Evolutionary conservation across 2,888 invertebrate genomes (phyloP).

Genomic region (Watsonalla binaria): DNA sequence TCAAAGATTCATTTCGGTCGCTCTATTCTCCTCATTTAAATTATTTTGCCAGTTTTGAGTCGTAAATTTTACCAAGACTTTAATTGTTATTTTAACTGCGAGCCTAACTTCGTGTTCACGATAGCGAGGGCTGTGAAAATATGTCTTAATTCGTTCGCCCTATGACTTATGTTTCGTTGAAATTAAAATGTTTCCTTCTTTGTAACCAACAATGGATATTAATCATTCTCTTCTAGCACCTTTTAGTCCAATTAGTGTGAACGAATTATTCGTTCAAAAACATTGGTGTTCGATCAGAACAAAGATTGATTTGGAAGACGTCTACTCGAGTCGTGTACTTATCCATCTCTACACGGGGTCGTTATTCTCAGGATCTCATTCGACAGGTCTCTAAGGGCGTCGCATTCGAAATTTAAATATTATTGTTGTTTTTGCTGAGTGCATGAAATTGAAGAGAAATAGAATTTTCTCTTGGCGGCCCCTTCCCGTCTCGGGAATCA

Average conservation of each 20-base stretch:
- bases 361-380: constrained; percentile 30
- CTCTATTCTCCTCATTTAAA: constrained; percentile 63
- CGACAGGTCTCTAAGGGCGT: constrained; percentile 46
- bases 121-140: constrained; percentile 61
- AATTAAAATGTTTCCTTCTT: constrained; percentile 49
- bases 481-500: constrained; percentile 50
- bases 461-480: constrained; percentile 60
- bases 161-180: constrained; percentile 71
- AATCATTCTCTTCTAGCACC: constrained; percentile 38
- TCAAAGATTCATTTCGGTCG: constrained; percentile 64
- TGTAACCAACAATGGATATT: constrained; percentile 32
- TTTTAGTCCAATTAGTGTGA: constrained; percentile 23
- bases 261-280: constrained; percentile 8
- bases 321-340: background rate
- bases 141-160: constrained; percentile 73
- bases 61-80: constrained; percentile 76
- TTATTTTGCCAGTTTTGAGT: constrained; percentile 75
- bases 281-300: constrained; percentile 1
- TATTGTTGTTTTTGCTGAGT: constrained; percentile 74
- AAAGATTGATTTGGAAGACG: constrained; percentile 2
- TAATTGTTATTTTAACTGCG: constrained; percentile 79
- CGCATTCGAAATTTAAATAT: constrained; percentile 71
- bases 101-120: constrained; percentile 66
- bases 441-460: constrained; percentile 75
- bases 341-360: constrained; percentile 1